Evolutionary conservation across 1,140 invertebrate genomes (phyloP).

Genomic region (Sitobion miscanthi): DNA sequence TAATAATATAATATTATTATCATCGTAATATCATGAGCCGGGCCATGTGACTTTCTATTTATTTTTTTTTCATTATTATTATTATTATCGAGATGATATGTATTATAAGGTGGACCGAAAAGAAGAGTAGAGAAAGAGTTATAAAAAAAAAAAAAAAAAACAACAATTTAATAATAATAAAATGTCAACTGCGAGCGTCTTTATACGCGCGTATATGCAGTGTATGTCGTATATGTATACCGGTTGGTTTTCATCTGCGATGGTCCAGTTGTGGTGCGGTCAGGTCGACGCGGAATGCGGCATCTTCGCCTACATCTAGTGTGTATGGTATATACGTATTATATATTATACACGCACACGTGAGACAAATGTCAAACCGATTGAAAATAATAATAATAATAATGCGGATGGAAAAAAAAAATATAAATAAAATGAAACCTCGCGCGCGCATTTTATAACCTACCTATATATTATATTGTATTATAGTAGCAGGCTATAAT

Average conservation of each 20-base stretch:
- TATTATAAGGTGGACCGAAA: not conserved
- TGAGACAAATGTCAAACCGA: conserved; percentile 55
- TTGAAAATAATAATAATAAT: conserved; percentile 39
- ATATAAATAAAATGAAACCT: conserved; percentile 25
- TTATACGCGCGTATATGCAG: not conserved
- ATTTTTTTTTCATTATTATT: not conserved
- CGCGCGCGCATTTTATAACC: not conserved
- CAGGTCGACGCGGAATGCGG: conserved; percentile 37
- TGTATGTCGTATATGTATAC: not conserved
- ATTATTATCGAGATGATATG: not conserved
- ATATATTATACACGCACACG: not conserved
- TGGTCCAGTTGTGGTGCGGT: conserved; percentile 46
- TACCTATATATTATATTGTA: not conserved
- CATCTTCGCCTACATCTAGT: conserved; percentile 54
- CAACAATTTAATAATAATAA: conserved; percentile 44
- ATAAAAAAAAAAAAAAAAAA: conserved; percentile 29
- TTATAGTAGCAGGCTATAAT: not conserved
- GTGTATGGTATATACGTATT: not conserved
- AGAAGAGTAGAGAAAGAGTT: conserved; percentile 11
- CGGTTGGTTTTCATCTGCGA: conserved; percentile 45
- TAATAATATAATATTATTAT: not conserved
- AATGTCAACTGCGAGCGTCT: conserved; percentile 44
- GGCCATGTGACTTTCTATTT: conserved; percentile 43
- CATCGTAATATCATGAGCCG: not conserved
- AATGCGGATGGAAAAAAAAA: not conserved